A percentile compares a stretch with the other conserved stretches of the same genome.
phyloP scores from a whole-genome alignment of 2,797 vertebrate species.

The Propithecus deckenii region DNA sequence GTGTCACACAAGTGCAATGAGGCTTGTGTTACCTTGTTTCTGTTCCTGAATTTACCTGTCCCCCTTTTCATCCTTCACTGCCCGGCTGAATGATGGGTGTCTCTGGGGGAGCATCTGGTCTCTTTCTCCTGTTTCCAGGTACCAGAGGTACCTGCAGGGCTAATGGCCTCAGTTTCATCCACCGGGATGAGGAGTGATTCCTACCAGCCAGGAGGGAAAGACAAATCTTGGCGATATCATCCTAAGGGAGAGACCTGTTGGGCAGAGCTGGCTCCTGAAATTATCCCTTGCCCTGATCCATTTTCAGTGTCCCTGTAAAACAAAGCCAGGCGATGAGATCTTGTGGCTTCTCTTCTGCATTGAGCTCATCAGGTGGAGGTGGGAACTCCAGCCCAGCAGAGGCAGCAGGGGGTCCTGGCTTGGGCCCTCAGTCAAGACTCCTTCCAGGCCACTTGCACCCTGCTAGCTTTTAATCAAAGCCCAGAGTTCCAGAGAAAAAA shows the following conservation, averaged over 20 bases:
- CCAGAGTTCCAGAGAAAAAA: neutral
- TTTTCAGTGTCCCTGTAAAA: neutral
- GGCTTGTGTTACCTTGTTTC: neutral
- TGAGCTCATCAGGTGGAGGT: fast-evolving
- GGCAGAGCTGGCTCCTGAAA: neutral
- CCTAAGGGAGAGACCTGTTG: neutral
- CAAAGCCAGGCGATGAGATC: neutral
- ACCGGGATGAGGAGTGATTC: neutral
- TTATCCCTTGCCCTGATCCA: neutral
- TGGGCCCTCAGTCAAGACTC: neutral
- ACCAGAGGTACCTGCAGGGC: neutral
- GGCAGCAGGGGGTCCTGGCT: neutral
- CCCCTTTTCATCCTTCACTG: neutral
- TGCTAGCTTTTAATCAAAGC: neutral
- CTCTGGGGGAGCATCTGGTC: neutral
- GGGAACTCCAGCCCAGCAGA: neutral
- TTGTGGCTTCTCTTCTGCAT: neutral
- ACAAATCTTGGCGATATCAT: neutral
- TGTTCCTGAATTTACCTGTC: neutral
- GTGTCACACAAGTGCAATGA: neutral
- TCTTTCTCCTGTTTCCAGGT: neutral
- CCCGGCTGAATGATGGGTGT: neutral
- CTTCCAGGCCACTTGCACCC: neutral
- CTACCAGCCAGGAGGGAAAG: neutral
- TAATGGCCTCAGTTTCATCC: neutral